Percentiles rank a stretch among this genome's conserved stretches.
phyloP scores from a whole-genome alignment of 2,113 vertebrate genomes.

The Corvus cornix region DNA sequence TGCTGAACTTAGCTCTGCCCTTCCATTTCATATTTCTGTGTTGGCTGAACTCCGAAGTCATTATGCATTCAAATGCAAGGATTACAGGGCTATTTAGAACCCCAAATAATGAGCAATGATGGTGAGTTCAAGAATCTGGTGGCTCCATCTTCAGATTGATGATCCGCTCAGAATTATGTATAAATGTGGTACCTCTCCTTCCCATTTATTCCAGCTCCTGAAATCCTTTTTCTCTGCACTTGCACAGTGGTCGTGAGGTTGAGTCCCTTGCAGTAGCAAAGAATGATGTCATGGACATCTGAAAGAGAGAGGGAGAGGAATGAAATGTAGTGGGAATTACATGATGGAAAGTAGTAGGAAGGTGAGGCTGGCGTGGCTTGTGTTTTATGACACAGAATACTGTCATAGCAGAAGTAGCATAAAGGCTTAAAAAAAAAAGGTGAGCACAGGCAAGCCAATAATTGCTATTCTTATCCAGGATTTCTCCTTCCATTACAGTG shows the following conservation, averaged over 20 bases:
- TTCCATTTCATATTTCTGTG: background rate
- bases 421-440: background rate
- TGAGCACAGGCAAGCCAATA: background rate
- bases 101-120: background rate
- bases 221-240: background rate
- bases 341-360: background rate
- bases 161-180: background rate
- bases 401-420: background rate
- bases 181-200: background rate
- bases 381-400: background rate
- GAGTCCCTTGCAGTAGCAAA: background rate
- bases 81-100: background rate
- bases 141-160: background rate
- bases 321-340: background rate
- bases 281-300: conserved; percentile 9
- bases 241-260: background rate
- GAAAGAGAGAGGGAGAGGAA: background rate
- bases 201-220: conserved; percentile 13
- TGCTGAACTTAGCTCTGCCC: background rate
- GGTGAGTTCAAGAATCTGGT: conserved; percentile 3
- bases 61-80: background rate
- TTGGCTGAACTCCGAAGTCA: conserved; percentile 4
- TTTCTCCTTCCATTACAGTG: background rate
- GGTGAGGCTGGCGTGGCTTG: background rate
- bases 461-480: background rate